These are phyloP conservation scores for Enteromius fasciolatus DNA, from an alignment of 2,797 vertebrate species.

Conservation along the genomic window DNA sequence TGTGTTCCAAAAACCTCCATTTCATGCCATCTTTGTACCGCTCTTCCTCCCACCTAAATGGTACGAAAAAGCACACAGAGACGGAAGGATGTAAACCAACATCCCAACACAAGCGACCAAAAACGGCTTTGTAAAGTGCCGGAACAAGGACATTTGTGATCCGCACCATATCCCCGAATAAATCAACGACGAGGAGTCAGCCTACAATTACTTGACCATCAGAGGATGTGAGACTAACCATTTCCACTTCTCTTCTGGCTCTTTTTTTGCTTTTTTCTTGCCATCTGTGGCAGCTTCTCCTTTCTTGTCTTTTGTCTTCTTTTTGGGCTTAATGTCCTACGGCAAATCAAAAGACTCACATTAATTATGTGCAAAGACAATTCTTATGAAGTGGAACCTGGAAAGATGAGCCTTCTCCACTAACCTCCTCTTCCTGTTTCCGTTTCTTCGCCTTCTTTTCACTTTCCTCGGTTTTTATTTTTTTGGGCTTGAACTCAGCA, in stretches of 20 bases:
- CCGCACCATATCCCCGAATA: not conserved
- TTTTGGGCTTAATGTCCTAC: conserved; percentile 90
- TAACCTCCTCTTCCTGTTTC: conserved; percentile 89
- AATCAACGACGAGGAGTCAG: conserved; percentile 15
- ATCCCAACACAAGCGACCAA: conserved; percentile 21
- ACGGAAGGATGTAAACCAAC: conserved; percentile 28
- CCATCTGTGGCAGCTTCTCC: conserved; percentile 81
- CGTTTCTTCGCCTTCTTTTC: conserved; percentile 93
- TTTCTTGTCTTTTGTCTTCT: conserved; percentile 89
- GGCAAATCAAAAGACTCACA: conserved; percentile 39
- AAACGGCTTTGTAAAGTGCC: not conserved
- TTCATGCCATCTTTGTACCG: conserved; percentile 93
- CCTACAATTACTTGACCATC: conserved; percentile 39
- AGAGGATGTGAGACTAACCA: conserved; percentile 78
- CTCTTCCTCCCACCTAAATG: conserved; percentile 96
- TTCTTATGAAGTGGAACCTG: not conserved
- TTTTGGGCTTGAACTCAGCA: conserved; percentile 89
- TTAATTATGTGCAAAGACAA: not conserved
- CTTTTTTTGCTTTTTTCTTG: conserved; percentile 95
- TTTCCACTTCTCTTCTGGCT: conserved; percentile 99
- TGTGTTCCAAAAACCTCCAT: conserved; percentile 98
- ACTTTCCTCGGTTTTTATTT: conserved; percentile 94
- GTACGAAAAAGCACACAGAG: conserved; percentile 27
- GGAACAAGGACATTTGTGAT: conserved; percentile 13
- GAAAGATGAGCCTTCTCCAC: conserved; percentile 24